Percentiles rank a stretch among this genome's conserved stretches.
Conservation (phyloP, 2,888 invertebrate species). For the Dasypolia templi region DNA sequence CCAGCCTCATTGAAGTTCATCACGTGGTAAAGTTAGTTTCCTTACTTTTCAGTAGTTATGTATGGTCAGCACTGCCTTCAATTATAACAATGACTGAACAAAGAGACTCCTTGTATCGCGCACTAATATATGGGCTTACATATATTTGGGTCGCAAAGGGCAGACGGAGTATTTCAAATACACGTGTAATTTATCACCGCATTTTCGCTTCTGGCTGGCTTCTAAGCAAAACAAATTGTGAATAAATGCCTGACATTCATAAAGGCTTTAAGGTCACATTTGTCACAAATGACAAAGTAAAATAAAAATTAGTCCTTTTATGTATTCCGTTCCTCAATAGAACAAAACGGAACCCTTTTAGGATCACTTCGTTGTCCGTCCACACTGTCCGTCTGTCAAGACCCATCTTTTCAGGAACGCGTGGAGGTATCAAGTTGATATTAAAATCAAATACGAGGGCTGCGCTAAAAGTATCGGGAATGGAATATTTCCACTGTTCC, state of each 20-base stretch:
- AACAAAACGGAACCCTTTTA: too few species aligned
- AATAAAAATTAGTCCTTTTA: too few species aligned
- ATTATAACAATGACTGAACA: not conserved
- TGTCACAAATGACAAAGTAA: not conserved
- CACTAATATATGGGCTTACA: not conserved
- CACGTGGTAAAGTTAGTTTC: not conserved
- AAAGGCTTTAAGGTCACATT: not conserved
- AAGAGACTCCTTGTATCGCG: not conserved
- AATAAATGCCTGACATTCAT: not conserved
- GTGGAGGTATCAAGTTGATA: too few species aligned
- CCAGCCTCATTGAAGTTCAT: not conserved
- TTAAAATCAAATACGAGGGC: too few species aligned
- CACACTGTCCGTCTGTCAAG: too few species aligned
- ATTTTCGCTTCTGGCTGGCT: conserved; percentile 4
- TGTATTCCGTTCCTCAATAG: too few species aligned
- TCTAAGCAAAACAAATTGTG: conserved; percentile 20
- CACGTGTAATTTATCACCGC: not conserved
- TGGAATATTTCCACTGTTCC: too few species aligned
- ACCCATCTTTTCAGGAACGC: too few species aligned
- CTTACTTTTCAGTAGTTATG: not conserved
- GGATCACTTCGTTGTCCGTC: too few species aligned
- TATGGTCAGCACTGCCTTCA: not conserved
- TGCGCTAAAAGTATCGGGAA: too few species aligned
- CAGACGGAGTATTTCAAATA: conserved; percentile 1
- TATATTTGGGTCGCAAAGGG: conserved; percentile 31